Evolutionary conservation across 2,797 vertebrate genomes (phyloP).

Genomic region (Sparus aurata): DNA sequence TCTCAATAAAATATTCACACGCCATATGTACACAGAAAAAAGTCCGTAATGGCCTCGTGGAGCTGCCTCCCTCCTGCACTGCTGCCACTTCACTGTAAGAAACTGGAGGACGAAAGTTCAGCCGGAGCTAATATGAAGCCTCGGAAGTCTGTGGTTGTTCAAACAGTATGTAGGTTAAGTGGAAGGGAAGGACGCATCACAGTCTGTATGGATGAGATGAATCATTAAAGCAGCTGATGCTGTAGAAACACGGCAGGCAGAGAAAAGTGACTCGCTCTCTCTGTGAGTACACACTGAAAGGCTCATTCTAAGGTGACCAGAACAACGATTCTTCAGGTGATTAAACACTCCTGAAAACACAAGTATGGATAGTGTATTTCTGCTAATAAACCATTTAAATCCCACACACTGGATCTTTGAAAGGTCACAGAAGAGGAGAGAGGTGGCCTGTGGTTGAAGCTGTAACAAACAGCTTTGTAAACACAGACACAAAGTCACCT

Average conservation of each 20-base stretch:
- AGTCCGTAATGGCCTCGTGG: not conserved
- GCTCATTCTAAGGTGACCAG: too few relatives aligned
- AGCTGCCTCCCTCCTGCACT: not conserved
- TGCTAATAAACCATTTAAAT: too few relatives aligned
- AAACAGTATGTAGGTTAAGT: not conserved
- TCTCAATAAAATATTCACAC: too few relatives aligned
- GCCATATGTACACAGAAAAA: too few relatives aligned
- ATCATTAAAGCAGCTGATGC: not conserved
- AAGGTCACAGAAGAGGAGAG: not conserved
- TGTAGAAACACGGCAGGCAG: too few relatives aligned
- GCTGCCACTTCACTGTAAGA: not conserved
- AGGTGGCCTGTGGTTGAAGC: not conserved
- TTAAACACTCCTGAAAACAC: too few relatives aligned
- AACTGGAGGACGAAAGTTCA: conserved; percentile 2
- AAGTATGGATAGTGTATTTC: too few relatives aligned
- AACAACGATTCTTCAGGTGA: too few relatives aligned
- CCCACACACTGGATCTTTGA: not conserved
- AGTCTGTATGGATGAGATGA: not conserved
- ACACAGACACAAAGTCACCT: conserved; percentile 8
- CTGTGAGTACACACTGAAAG: too few relatives aligned
- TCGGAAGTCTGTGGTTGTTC: not conserved
- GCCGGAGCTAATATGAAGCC: not conserved
- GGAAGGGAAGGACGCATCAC: not conserved
- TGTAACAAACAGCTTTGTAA: conserved; percentile 7
- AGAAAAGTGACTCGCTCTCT: too few relatives aligned